These are phyloP conservation scores for Etheostoma cragini DNA, from an alignment of 2,113 vertebrate species.

Conservation along the genomic window DNA sequence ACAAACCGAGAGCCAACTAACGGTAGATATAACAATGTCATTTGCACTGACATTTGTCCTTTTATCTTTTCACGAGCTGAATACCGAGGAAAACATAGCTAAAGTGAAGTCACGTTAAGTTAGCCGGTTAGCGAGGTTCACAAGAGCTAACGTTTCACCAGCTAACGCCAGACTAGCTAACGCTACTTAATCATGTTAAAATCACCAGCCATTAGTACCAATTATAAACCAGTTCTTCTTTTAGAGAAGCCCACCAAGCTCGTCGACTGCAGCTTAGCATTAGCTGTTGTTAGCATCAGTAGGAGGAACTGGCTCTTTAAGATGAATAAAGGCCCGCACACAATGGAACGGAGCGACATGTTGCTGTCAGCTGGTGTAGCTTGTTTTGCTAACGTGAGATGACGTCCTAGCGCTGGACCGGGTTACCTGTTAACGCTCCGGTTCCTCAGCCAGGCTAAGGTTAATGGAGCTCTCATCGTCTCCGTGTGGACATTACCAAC, in stretches of 20 bases:
- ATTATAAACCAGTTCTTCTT: background rate
- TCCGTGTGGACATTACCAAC: conserved; percentile 55
- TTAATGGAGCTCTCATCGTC: background rate
- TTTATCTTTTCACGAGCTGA: background rate
- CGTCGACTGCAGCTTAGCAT: background rate
- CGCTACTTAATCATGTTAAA: background rate
- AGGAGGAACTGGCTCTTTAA: background rate
- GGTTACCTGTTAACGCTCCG: background rate
- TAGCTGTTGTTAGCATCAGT: conserved; percentile 7
- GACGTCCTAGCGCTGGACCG: background rate
- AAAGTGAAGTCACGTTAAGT: background rate
- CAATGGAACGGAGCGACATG: background rate
- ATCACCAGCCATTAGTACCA: background rate
- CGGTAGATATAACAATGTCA: background rate
- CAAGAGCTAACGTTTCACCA: background rate
- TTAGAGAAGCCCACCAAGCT: background rate
- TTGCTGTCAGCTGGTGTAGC: background rate
- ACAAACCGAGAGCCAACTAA: conserved; percentile 3
- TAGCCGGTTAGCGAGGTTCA: background rate
- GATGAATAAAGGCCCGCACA: background rate
- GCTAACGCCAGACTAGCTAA: conserved; percentile 28
- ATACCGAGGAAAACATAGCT: background rate
- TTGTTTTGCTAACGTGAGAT: background rate
- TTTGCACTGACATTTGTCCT: background rate
- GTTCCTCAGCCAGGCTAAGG: background rate